A percentile compares a stretch with the other conserved stretches of the same genome.
These are phyloP conservation scores for Tiaroga cobitis DNA, from an alignment of 2,797 vertebrate species.

Conservation along the genomic window DNA sequence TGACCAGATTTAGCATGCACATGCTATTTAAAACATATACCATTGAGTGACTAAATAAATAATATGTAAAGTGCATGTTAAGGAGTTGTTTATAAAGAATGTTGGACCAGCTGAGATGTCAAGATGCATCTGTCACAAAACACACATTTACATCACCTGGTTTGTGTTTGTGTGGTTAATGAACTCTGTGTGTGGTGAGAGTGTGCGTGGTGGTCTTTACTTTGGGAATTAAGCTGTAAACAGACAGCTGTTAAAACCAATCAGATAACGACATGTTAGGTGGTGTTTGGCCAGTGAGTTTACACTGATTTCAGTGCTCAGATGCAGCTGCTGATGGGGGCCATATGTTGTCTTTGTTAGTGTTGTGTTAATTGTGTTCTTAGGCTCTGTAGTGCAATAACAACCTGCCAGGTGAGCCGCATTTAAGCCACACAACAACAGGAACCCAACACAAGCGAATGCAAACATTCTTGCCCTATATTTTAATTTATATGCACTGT, in stretches of 20 bases:
- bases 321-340: slow-evolving; percentile 18
- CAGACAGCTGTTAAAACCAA: slow-evolving; percentile 45
- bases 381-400: neutral
- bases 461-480: neutral
- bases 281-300: slow-evolving; percentile 22
- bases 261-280: slow-evolving; percentile 28
- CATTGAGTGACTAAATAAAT: neutral
- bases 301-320: slow-evolving; percentile 5
- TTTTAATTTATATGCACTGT: neutral
- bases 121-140: slow-evolving; percentile 18
- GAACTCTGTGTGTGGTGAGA: slow-evolving; percentile 36
- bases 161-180: slow-evolving; percentile 46
- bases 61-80: neutral
- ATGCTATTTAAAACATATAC: neutral
- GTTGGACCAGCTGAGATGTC: neutral
- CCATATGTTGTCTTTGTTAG: slow-evolving; percentile 30
- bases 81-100: neutral
- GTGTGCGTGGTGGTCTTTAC: slow-evolving; percentile 30
- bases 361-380: neutral
- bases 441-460: neutral
- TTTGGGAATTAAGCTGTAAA: slow-evolving; percentile 34
- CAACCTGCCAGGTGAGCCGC: neutral
- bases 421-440: slow-evolving; percentile 1
- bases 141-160: slow-evolving; percentile 15
- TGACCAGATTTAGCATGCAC: neutral